Percentiles rank a stretch among this genome's conserved stretches.
These are phyloP conservation scores for Tor tambroides DNA, from an alignment of 2,113 vertebrate species.

Conservation along the genomic window DNA sequence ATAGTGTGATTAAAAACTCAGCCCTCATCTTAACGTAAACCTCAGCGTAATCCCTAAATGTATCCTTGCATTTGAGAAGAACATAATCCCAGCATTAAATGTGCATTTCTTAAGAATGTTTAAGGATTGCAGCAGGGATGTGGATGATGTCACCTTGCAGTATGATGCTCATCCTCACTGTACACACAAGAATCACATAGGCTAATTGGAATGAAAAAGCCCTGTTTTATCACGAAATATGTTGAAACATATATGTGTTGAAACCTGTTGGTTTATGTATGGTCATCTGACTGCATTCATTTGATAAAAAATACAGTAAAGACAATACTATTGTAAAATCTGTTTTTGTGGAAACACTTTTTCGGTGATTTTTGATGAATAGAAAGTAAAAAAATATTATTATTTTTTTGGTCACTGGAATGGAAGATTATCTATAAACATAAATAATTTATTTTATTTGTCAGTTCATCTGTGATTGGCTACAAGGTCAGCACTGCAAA, in stretches of 20 bases:
- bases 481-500: too few relatives aligned
- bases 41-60: background rate
- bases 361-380: background rate
- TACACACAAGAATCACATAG: background rate
- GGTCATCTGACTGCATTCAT: background rate
- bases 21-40: background rate
- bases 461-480: background rate
- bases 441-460: background rate
- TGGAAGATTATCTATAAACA: background rate
- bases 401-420: background rate
- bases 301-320: background rate
- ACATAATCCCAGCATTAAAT: background rate
- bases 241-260: background rate
- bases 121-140: background rate
- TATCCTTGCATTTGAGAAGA: background rate
- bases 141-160: background rate
- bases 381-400: background rate
- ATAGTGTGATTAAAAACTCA: background rate
- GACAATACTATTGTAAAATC: background rate
- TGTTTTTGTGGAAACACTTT: background rate
- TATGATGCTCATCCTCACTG: background rate
- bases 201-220: background rate
- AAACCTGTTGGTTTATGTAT: background rate
- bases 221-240: background rate
- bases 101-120: constrained; percentile 7